phyloP scores from a whole-genome alignment of 2,888 invertebrate genomes.

The Rhagonycha fulva region DNA sequence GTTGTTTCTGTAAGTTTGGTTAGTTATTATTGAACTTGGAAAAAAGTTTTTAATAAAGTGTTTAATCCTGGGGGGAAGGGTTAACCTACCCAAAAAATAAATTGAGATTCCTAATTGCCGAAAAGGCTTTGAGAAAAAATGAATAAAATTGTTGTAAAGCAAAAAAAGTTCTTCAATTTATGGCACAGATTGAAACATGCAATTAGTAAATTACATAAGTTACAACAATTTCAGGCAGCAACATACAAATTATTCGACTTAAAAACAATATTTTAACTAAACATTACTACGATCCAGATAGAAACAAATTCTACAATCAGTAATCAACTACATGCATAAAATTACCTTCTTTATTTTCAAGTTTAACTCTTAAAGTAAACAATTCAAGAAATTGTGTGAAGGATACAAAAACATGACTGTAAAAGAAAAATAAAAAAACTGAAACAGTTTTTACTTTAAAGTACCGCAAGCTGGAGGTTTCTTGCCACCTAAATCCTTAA shows the following conservation, averaged over 20 bases:
- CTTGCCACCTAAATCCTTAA: conserved; percentile 49
- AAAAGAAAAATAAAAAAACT: not conserved
- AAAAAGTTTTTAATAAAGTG: not conserved
- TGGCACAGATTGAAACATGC: conserved; percentile 23
- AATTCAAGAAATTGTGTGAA: not conserved
- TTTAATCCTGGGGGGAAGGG: too few relatives aligned
- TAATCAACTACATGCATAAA: not conserved
- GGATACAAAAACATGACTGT: not conserved
- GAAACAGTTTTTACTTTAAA: conserved; percentile 21
- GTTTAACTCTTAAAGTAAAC: not conserved
- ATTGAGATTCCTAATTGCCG: not conserved
- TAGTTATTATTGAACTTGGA: not conserved
- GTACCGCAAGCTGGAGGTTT: conserved; percentile 43
- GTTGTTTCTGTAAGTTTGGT: not conserved
- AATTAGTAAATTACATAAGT: conserved; percentile 21
- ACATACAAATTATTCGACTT: conserved; percentile 11
- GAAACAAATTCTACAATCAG: not conserved
- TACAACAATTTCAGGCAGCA: conserved; percentile 13
- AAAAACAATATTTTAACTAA: not conserved
- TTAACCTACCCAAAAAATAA: not conserved
- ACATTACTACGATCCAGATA: conserved; percentile 8
- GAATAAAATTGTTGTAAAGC: not conserved
- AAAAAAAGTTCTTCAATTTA: not conserved
- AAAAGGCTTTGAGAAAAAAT: not conserved
- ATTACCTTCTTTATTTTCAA: not conserved